Evolutionary conservation across 2,888 invertebrate genomes (phyloP).

Genomic region (Crocallis elinguaria): DNA sequence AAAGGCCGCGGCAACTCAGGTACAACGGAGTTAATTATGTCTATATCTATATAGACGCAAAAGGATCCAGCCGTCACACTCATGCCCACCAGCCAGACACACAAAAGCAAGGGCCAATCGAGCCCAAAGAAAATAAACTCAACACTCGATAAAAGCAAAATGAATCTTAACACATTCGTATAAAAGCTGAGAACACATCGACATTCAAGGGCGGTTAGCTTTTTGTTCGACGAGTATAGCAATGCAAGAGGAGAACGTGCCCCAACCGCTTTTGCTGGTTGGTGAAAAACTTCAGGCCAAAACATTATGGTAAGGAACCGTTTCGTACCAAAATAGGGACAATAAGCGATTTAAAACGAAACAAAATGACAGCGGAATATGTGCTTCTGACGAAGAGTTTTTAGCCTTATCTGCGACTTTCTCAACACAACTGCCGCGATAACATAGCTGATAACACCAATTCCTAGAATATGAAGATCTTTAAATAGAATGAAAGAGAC

Average conservation of each 20-base stretch:
- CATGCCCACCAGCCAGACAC: constrained; percentile 70
- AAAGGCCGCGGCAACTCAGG: constrained; percentile 67
- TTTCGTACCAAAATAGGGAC: constrained; percentile 43
- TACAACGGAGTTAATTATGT: constrained; percentile 78
- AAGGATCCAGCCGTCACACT: constrained; percentile 81
- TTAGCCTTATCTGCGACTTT: constrained; percentile 35
- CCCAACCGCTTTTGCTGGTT: constrained; percentile 77
- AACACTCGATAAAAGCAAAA: constrained; percentile 51
- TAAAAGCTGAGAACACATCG: constrained; percentile 60
- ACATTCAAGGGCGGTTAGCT: constrained; percentile 47
- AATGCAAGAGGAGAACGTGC: constrained; percentile 80
- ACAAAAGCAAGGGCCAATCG: constrained; percentile 73
- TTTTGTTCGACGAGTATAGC: constrained; percentile 55
- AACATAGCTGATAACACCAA: constrained; percentile 61
- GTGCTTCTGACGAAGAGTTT: constrained; percentile 24
- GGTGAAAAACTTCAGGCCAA: constrained; percentile 62
- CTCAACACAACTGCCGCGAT: constrained; percentile 50
- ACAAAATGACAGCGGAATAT: constrained; percentile 18
- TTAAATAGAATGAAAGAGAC: constrained; percentile 53
- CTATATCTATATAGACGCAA: constrained; percentile 66
- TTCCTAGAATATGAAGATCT: constrained; percentile 56
- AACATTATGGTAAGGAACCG: constrained; percentile 35
- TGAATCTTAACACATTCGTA: constrained; percentile 58
- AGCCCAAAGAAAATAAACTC: constrained; percentile 60
- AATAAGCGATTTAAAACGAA: constrained; percentile 28